Percentiles rank a stretch among this genome's conserved stretches.
phyloP scores from a whole-genome alignment of 2,888 invertebrate species.

The Chesias legatella region DNA sequence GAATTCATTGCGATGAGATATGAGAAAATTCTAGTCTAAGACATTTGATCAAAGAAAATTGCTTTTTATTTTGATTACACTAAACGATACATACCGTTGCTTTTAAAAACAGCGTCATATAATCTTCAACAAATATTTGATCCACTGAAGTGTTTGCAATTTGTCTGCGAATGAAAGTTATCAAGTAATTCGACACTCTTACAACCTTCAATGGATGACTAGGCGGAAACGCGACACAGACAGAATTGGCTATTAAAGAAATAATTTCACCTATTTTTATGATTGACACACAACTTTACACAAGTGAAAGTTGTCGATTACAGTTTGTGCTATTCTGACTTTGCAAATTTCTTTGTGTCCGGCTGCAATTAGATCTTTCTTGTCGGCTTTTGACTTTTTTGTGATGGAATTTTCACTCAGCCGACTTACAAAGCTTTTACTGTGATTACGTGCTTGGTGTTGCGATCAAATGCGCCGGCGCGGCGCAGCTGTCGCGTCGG shows the following conservation, averaged over 20 bases:
- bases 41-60: too few species aligned
- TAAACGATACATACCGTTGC: too few species aligned
- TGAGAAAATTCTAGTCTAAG: too few species aligned
- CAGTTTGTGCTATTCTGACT: slow-evolving; percentile 25
- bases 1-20: too few species aligned
- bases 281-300: slow-evolving; percentile 22
- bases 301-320: slow-evolving; percentile 29
- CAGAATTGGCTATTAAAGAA: slow-evolving; percentile 14
- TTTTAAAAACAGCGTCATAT: too few species aligned
- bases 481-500: too few species aligned
- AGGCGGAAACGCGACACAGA: slow-evolving; percentile 10
- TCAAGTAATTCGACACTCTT: slow-evolving; percentile 1
- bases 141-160: slow-evolving; percentile 1
- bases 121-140: not conserved
- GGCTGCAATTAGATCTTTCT: slow-evolving; percentile 13
- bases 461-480: slow-evolving; percentile 3
- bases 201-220: slow-evolving; percentile 17
- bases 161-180: slow-evolving; percentile 9
- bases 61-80: too few species aligned
- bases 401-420: slow-evolving; percentile 11
- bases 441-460: slow-evolving; percentile 4
- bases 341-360: slow-evolving; percentile 21
- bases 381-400: slow-evolving; percentile 14
- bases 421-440: slow-evolving; percentile 11
- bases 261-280: slow-evolving; percentile 23